Evolutionary conservation across 2,113 vertebrate genomes (phyloP).

Genomic region (rat (Rattus norvegicus)): DNA sequence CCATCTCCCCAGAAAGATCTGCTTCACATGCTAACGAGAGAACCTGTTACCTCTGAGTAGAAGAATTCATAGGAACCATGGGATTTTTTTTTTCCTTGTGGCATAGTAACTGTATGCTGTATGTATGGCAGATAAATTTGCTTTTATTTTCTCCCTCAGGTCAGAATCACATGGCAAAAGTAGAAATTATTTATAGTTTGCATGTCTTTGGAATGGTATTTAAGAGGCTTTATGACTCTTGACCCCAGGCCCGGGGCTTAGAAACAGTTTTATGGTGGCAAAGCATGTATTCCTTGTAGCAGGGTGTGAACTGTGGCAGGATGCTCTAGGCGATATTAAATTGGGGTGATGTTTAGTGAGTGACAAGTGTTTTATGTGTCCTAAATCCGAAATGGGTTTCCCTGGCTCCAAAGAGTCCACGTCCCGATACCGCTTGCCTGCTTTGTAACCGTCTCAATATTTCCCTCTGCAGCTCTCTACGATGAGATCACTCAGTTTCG

Average conservation of each 20-base stretch:
- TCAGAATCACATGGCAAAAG: conserved; percentile 3
- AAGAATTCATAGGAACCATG: conserved; percentile 36
- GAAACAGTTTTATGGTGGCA: conserved; percentile 3
- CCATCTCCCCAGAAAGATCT: neutral
- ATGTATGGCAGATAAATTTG: neutral
- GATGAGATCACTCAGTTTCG: conserved; percentile 93
- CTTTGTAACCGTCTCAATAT: conserved; percentile 68
- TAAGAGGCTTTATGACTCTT: conserved; percentile 30
- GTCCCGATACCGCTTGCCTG: conserved; percentile 62
- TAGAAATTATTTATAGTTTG: conserved; percentile 60
- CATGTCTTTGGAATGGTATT: conserved; percentile 48
- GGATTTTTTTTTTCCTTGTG: neutral
- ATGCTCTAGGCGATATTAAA: conserved; percentile 64
- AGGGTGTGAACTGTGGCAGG: conserved; percentile 45
- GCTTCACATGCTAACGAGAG: conserved; percentile 10
- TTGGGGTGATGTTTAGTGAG: conserved; percentile 73
- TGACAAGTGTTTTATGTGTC: conserved; percentile 75
- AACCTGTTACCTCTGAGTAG: conserved; percentile 7
- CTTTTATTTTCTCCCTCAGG: neutral
- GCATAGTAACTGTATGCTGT: neutral
- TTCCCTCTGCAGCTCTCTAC: conserved; percentile 89
- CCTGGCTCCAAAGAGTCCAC: conserved; percentile 47
- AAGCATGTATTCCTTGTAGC: conserved; percentile 23
- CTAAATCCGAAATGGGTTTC: conserved; percentile 64
- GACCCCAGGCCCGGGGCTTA: conserved; percentile 13